These are phyloP conservation scores for Engystomops pustulosus DNA, from an alignment of 2,113 vertebrate species.

Conservation along the genomic window DNA sequence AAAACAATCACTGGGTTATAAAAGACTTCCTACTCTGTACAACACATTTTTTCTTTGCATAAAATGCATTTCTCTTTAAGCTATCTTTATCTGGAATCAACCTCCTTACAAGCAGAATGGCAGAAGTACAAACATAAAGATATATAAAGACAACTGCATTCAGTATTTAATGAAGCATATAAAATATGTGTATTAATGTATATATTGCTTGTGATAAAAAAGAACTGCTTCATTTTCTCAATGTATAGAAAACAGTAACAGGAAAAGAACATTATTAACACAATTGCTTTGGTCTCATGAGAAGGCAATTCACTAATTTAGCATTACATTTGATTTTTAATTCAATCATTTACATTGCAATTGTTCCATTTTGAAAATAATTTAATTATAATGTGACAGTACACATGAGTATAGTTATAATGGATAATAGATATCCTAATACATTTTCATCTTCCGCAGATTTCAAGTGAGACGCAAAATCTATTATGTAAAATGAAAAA, in stretches of 20 bases:
- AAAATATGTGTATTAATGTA: not conserved
- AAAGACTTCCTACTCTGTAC: too few relatives aligned
- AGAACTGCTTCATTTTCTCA: not conserved
- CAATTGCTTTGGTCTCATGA: constrained; percentile 46
- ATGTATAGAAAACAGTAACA: constrained; percentile 37
- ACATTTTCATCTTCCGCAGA: constrained; percentile 60
- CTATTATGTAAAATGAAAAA: constrained; percentile 61
- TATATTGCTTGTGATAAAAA: not conserved
- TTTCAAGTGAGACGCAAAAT: constrained; percentile 60
- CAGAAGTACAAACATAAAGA: too few relatives aligned
- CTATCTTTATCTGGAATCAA: not conserved
- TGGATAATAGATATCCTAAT: constrained; percentile 62
- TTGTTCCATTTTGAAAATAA: constrained; percentile 72
- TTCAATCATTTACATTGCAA: constrained; percentile 62
- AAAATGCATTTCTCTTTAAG: not conserved
- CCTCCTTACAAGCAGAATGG: not conserved
- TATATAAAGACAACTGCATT: not conserved
- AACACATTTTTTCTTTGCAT: too few relatives aligned
- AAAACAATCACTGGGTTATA: too few relatives aligned
- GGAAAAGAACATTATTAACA: constrained; percentile 60
- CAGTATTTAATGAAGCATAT: not conserved
- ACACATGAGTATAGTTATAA: constrained; percentile 62
- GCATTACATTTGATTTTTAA: constrained; percentile 69
- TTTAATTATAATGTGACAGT: constrained; percentile 64
- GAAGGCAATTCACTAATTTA: constrained; percentile 65